These are phyloP conservation scores for Corythornis cristatus DNA, from an alignment of 2,113 vertebrate species.

Conservation along the genomic window DNA sequence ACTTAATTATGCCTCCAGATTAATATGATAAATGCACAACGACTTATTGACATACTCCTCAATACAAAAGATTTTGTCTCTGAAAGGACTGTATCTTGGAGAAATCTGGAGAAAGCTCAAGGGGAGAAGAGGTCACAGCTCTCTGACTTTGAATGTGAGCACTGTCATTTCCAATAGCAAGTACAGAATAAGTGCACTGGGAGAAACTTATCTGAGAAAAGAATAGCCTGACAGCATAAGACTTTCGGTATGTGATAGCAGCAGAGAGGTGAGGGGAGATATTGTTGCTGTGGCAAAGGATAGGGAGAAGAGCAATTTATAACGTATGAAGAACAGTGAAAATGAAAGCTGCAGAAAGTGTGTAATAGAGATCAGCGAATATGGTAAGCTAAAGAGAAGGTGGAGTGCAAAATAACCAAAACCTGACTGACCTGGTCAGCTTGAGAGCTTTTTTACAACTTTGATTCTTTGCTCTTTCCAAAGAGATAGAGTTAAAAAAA, in stretches of 20 bases:
- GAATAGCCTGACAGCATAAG: neutral
- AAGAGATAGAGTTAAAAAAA: neutral
- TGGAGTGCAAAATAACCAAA: neutral
- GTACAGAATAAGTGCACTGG: neutral
- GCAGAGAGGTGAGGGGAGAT: neutral
- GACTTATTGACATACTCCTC: neutral
- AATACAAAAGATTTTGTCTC: neutral
- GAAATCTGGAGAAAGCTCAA: neutral
- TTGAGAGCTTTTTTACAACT: neutral
- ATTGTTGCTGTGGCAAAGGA: neutral
- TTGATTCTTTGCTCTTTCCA: neutral
- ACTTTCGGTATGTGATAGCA: neutral
- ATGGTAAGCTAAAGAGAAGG: accelerated
- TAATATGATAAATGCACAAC: neutral
- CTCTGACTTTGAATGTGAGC: neutral
- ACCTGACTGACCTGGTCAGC: neutral
- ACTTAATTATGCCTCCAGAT: neutral
- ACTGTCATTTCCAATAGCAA: neutral
- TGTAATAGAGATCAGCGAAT: neutral
- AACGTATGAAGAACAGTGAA: neutral
- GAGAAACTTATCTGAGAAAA: neutral
- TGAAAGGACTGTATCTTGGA: neutral
- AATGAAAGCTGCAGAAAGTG: neutral
- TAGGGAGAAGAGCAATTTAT: neutral
- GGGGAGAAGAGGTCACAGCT: neutral